phyloP scores from a whole-genome alignment of 2,797 vertebrate genomes.

The Micropoecilia bifurca region DNA sequence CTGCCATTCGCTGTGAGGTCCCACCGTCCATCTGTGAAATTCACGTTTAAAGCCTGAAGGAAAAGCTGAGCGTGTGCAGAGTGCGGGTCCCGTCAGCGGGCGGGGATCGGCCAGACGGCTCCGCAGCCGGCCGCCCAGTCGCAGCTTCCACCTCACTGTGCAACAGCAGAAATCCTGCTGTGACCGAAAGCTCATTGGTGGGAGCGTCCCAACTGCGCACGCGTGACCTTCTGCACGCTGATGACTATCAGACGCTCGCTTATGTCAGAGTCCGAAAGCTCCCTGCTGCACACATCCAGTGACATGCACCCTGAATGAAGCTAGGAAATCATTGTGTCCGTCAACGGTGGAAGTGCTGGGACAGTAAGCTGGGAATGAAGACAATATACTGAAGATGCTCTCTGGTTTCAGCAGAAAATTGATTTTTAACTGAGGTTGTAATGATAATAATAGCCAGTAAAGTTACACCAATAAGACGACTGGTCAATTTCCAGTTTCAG shows the following conservation, averaged over 20 bases:
- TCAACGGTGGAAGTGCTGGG: constrained; percentile 53
- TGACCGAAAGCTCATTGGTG: constrained; percentile 62
- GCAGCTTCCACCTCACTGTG: constrained; percentile 58
- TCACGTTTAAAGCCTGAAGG: constrained; percentile 41
- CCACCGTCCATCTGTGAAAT: constrained; percentile 25
- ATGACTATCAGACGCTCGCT: constrained; percentile 4
- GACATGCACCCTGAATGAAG: constrained; percentile 66
- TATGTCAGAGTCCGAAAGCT: not conserved
- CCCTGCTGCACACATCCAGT: constrained; percentile 14
- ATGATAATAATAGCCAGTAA: not conserved
- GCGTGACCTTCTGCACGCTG: constrained; percentile 27
- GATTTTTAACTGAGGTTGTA: not conserved
- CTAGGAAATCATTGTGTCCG: constrained; percentile 46
- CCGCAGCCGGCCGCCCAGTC: constrained; percentile 32
- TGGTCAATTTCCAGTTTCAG: not conserved
- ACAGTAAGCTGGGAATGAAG: constrained; percentile 32
- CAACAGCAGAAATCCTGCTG: not conserved
- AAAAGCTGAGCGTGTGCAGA: constrained; percentile 17
- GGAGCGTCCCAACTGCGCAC: constrained; percentile 23
- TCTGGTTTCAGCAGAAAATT: not conserved
- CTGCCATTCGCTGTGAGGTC: constrained; percentile 63
- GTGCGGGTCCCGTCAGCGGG: constrained; percentile 1
- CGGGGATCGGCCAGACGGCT: constrained; percentile 7
- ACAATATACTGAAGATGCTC: not conserved
- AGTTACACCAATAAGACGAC: not conserved